A percentile compares a stretch with the other conserved stretches of the same genome.
These are phyloP conservation scores for Drosophila takahashii DNA, from an alignment of 1,140 invertebrate species.

Conservation along the genomic window DNA sequence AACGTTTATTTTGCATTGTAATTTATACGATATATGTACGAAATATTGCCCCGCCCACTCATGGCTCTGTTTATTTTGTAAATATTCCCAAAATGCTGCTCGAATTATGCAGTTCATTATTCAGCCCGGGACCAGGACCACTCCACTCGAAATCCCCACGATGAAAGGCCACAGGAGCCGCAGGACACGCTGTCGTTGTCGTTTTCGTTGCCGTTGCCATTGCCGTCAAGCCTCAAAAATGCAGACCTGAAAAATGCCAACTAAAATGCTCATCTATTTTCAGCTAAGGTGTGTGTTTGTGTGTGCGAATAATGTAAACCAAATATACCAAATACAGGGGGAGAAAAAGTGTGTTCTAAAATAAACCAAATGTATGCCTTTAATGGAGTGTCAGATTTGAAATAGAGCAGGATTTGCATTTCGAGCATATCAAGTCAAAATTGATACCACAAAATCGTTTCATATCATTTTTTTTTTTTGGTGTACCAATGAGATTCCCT, in stretches of 20 bases:
- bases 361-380: neutral
- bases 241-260: conserved; percentile 52
- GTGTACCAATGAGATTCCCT: too few relatives aligned
- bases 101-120: conserved; percentile 55
- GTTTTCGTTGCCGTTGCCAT: neutral
- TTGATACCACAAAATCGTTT: too few relatives aligned
- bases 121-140: conserved; percentile 11
- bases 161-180: conserved; percentile 34
- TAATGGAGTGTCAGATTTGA: too few relatives aligned
- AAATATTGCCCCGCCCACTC: neutral
- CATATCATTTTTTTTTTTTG: too few relatives aligned
- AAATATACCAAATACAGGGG: conserved; percentile 6
- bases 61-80: conserved; percentile 25
- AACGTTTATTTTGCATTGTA: conserved; percentile 32
- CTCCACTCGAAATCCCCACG: neutral
- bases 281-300: conserved; percentile 5
- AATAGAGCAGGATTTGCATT: too few relatives aligned
- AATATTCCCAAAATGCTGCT: conserved; percentile 39
- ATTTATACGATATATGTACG: conserved; percentile 29
- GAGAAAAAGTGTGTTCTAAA: neutral
- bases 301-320: conserved; percentile 28
- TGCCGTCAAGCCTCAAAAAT: conserved; percentile 48
- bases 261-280: conserved; percentile 47
- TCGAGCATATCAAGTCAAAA: too few relatives aligned
- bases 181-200: conserved; percentile 34